Evolutionary conservation across 2,797 vertebrate species (phyloP).

Genomic region (Synanceia verrucosa): DNA sequence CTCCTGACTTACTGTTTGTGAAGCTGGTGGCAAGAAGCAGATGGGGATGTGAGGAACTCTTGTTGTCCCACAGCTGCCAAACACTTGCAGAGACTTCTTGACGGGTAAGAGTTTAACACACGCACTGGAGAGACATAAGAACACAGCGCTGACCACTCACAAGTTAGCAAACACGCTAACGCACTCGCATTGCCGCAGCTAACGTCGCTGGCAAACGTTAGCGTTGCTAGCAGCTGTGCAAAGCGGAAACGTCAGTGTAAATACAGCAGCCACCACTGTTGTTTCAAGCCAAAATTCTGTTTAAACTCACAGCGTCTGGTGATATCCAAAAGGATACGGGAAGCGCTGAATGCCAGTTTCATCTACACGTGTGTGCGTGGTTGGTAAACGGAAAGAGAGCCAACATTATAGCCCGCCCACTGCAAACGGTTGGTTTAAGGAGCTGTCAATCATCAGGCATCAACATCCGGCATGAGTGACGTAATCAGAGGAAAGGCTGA

Average conservation of each 20-base stretch:
- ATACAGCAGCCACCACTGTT: neutral
- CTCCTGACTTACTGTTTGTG: constrained; percentile 43
- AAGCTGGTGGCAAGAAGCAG: neutral
- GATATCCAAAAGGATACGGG: neutral
- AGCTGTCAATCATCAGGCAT: constrained; percentile 29
- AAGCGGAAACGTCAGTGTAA: neutral
- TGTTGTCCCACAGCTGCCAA: neutral
- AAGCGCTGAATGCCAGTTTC: neutral
- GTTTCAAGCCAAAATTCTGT: rapidly evolving
- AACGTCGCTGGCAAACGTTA: neutral
- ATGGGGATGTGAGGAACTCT: neutral
- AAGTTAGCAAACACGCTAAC: constrained; percentile 50
- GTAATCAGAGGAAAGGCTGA: no score
- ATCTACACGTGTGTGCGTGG: constrained; percentile 42
- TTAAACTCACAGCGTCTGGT: constrained; percentile 22
- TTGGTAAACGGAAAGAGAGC: constrained; percentile 64
- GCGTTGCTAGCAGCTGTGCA: neutral
- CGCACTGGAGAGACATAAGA: constrained; percentile 15
- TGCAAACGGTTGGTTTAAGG: constrained; percentile 1
- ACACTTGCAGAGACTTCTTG: constrained; percentile 1
- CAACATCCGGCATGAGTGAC: no score
- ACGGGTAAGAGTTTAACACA: neutral
- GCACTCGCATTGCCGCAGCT: constrained; percentile 10
- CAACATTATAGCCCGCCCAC: constrained; percentile 38
- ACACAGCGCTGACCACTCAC: neutral